Evolutionary conservation across 2,113 vertebrate genomes (phyloP).

Genomic region (Neogale vison): DNA sequence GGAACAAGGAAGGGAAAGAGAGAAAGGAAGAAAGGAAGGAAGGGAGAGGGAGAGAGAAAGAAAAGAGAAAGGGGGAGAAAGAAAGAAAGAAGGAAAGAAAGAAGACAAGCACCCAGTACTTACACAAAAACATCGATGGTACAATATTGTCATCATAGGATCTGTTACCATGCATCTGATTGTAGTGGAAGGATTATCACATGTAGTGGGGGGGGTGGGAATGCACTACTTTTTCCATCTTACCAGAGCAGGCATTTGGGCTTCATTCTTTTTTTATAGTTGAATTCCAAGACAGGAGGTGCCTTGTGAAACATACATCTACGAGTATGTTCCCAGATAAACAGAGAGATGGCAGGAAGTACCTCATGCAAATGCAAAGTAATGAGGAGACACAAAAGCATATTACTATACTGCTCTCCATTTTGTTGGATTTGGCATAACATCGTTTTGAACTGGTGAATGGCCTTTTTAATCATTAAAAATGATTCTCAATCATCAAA

Average conservation of each 20-base stretch:
- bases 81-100: no score
- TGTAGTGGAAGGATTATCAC: rapidly evolving
- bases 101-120: background rate
- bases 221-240: background rate
- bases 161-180: background rate
- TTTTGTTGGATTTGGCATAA: background rate
- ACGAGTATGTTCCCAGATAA: background rate
- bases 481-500: background rate
- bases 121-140: background rate
- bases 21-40: no score
- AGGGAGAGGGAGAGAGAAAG: no score
- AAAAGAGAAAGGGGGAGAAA: background rate
- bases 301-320: background rate
- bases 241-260: background rate
- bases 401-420: background rate
- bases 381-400: background rate
- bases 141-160: background rate
- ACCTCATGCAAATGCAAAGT: background rate
- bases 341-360: background rate
- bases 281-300: background rate
- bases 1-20: background rate
- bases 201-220: background rate
- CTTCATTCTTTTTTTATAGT: background rate
- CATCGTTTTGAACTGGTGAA: background rate
- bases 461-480: background rate